These are phyloP conservation scores for Drosophila antonietae DNA, from an alignment of 2,888 invertebrate genomes.

Conservation along the genomic window DNA sequence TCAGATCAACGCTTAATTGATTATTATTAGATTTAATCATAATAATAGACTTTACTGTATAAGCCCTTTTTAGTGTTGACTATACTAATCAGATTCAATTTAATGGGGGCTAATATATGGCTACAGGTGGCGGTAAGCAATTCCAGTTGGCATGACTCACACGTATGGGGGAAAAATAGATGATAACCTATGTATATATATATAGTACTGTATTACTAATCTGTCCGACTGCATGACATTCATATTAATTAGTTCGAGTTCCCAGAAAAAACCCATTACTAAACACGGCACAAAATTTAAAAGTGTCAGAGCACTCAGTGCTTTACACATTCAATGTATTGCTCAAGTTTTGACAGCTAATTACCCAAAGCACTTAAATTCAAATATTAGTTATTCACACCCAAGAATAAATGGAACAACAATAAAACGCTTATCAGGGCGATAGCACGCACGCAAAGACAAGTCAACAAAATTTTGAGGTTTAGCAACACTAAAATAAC, in stretches of 20 bases:
- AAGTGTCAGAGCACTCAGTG: not conserved
- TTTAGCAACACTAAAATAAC: conserved; percentile 15
- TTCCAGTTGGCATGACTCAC: not conserved
- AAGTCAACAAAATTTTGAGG: conserved; percentile 34
- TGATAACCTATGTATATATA: not conserved
- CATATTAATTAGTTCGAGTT: not conserved
- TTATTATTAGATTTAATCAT: not conserved
- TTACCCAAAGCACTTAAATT: conserved; percentile 26
- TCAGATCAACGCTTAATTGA: not conserved
- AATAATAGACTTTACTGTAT: not conserved
- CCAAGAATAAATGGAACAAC: conserved; percentile 11
- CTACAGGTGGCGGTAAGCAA: not conserved
- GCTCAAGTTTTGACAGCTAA: conserved; percentile 24
- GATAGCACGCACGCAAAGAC: conserved; percentile 38
- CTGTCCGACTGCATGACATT: not conserved
- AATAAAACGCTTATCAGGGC: conserved; percentile 40
- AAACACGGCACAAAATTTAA: not conserved
- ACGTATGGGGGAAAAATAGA: not conserved
- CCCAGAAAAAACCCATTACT: not conserved
- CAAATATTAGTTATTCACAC: conserved; percentile 70
- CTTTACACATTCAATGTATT: not conserved
- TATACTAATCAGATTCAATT: not conserved
- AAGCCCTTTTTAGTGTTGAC: not conserved
- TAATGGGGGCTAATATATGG: not conserved
- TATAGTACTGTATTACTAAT: not conserved